These are phyloP conservation scores for Periophthalmus magnuspinnatus DNA, from an alignment of 2,797 vertebrate genomes.

Conservation along the genomic window DNA sequence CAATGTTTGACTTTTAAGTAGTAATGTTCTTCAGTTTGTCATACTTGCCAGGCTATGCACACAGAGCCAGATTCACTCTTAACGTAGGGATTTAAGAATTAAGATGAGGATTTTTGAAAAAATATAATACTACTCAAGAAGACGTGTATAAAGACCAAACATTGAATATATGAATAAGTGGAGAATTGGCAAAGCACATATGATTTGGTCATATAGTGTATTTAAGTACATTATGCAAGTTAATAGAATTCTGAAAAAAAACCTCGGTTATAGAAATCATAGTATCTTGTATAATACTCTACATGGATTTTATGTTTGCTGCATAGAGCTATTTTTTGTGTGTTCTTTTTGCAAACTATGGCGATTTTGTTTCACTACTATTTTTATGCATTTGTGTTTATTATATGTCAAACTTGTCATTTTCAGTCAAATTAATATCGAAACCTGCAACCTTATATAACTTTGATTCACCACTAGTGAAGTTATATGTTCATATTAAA, in stretches of 20 bases:
- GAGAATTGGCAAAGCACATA: constrained; percentile 39
- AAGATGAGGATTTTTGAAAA: constrained; percentile 66
- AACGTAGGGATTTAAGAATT: constrained; percentile 70
- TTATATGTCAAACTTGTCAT: neutral
- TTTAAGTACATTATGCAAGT: constrained; percentile 14
- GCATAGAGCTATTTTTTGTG: too few species aligned
- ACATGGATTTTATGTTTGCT: neutral
- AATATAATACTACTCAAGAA: constrained; percentile 65
- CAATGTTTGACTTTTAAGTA: constrained; percentile 66
- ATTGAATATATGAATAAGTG: constrained; percentile 40
- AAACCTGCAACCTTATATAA: neutral
- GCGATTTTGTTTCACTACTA: too few species aligned
- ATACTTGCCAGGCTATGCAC: constrained; percentile 58
- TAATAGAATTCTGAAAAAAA: constrained; percentile 33
- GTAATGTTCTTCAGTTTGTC: constrained; percentile 58
- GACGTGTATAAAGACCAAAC: constrained; percentile 58
- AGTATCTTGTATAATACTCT: neutral
- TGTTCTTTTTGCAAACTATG: too few species aligned
- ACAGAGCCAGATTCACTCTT: constrained; percentile 57
- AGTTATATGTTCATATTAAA: neutral
- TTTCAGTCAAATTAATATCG: neutral
- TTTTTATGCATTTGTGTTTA: neutral
- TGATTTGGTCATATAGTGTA: constrained; percentile 10
- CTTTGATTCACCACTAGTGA: neutral
- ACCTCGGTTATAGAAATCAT: neutral